Conservation (phyloP, 2,797 vertebrate species). For the Luscinia luscinia region DNA sequence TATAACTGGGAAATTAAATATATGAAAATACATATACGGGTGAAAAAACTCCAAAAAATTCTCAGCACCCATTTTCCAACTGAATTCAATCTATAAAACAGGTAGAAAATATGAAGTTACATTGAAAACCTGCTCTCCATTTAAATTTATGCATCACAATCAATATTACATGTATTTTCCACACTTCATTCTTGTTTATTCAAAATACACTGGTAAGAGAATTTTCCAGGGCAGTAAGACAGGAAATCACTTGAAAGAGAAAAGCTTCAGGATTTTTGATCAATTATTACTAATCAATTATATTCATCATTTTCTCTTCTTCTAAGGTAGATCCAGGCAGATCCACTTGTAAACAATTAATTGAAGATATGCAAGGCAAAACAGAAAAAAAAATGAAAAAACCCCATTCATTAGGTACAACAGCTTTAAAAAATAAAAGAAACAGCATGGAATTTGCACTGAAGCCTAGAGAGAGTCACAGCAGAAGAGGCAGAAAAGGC, state of each 20-base stretch:
- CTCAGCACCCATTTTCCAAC: background rate
- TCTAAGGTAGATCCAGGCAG: background rate
- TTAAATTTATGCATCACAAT: background rate
- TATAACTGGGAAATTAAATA: background rate
- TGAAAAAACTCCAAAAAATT: background rate
- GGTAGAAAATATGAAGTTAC: background rate
- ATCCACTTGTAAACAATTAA: background rate
- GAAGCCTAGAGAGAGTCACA: background rate
- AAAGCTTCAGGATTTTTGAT: background rate
- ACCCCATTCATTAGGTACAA: background rate
- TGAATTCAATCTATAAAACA: background rate
- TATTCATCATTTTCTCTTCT: background rate
- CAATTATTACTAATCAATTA: background rate
- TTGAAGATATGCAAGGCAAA: background rate
- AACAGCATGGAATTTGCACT: background rate
- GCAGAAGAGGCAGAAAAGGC: background rate
- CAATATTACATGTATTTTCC: background rate
- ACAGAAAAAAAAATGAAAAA: background rate
- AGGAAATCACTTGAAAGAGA: background rate
- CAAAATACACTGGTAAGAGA: background rate
- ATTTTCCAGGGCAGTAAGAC: background rate
- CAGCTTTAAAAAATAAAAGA: background rate
- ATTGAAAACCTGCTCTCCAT: background rate
- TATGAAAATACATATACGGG: background rate
- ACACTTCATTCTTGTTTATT: background rate